These are phyloP conservation scores for Homalodisca vitripennis DNA, from an alignment of 1,140 invertebrate genomes.

Conservation along the genomic window DNA sequence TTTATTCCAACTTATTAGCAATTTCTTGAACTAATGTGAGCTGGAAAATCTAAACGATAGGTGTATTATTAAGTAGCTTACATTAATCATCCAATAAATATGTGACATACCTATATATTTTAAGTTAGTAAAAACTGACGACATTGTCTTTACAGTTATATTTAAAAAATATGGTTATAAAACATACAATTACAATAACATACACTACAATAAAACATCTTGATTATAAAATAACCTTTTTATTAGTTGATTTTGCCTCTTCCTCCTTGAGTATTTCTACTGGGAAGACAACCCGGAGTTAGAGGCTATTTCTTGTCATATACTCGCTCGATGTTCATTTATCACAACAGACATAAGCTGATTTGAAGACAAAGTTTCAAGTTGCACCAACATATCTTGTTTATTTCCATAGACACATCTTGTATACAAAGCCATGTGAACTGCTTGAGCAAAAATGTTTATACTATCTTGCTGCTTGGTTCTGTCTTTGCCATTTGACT, in stretches of 20 bases:
- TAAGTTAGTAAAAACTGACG: no score
- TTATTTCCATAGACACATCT: slow-evolving; percentile 76
- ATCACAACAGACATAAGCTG: slow-evolving; percentile 37
- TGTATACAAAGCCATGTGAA: slow-evolving; percentile 68
- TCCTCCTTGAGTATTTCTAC: slow-evolving; percentile 9
- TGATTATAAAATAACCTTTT: slow-evolving; percentile 17
- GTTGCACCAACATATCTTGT: slow-evolving; percentile 49
- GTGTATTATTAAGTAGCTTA: no score
- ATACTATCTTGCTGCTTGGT: slow-evolving; percentile 45
- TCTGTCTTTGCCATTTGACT: slow-evolving; percentile 13
- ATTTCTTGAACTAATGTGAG: no score
- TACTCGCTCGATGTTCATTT: slow-evolving; percentile 19
- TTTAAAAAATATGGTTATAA: no score
- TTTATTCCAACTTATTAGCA: no score
- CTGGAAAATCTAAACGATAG: no score
- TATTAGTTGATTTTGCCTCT: not conserved
- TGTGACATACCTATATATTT: no score
- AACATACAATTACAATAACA: no score
- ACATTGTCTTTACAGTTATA: no score
- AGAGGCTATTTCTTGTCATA: slow-evolving; percentile 22
- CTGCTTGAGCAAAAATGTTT: slow-evolving; percentile 72
- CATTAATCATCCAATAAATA: no score
- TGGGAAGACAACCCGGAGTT: slow-evolving; percentile 18
- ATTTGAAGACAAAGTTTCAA: slow-evolving; percentile 48
- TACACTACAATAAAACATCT: no score